Evolutionary conservation across 1,140 invertebrate species (phyloP).

Genomic region (Meteorus sp.): DNA sequence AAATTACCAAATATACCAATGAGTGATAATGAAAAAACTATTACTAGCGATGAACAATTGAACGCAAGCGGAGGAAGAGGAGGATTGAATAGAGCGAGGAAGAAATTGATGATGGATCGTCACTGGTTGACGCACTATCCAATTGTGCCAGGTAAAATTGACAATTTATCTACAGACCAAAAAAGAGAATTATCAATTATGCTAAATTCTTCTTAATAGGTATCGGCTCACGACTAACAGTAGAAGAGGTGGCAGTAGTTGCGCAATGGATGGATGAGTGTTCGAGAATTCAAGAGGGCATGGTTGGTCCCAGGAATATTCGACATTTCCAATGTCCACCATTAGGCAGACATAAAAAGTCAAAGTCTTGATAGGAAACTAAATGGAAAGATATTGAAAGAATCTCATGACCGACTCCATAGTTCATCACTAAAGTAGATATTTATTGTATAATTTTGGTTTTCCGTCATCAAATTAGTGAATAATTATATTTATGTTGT

Average conservation of each 20-base stretch:
- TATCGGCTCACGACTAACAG: constrained; percentile 45
- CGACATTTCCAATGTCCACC: constrained; percentile 52
- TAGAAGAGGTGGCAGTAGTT: constrained; percentile 46
- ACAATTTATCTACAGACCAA: background rate
- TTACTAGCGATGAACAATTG: background rate
- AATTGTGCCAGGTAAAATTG: constrained; percentile 17
- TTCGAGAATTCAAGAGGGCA: constrained; percentile 49
- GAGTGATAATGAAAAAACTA: background rate
- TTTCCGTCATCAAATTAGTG: background rate
- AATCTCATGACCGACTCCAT: background rate
- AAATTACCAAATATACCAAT: background rate
- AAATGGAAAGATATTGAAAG: too few relatives aligned
- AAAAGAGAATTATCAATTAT: background rate
- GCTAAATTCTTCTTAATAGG: constrained; percentile 34
- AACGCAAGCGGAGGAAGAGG: background rate
- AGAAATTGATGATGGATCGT: background rate
- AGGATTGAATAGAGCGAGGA: background rate
- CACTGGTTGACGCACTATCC: constrained; percentile 16
- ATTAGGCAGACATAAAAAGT: constrained; percentile 36
- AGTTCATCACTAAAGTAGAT: background rate
- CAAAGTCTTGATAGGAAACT: constrained; percentile 20
- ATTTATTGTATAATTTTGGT: constrained; percentile 1
- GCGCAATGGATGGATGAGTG: constrained; percentile 53
- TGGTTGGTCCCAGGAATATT: constrained; percentile 55
- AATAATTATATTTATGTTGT: background rate